These are phyloP conservation scores for Oscheius onirici DNA, from an alignment of 2,888 invertebrate genomes.

Conservation along the genomic window DNA sequence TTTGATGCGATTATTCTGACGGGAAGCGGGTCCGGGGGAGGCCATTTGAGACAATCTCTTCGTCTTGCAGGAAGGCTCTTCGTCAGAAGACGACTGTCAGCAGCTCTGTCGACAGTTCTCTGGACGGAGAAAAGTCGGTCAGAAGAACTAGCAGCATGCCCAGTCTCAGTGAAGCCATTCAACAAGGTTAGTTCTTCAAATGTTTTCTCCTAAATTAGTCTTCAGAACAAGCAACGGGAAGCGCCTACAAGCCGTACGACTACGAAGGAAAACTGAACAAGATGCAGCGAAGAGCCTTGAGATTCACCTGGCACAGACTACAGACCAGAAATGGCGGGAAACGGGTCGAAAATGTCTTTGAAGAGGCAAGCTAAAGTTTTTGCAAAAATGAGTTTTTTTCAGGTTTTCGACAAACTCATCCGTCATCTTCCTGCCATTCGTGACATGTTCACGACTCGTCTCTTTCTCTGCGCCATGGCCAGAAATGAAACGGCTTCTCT, in stretches of 20 bases:
- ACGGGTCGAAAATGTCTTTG: slow-evolving; percentile 69
- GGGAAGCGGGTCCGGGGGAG: neutral
- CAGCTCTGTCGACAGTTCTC: slow-evolving; percentile 50
- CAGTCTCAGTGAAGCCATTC: slow-evolving; percentile 60
- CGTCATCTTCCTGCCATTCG: slow-evolving; percentile 62
- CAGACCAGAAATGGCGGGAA: slow-evolving; percentile 71
- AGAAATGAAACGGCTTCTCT: slow-evolving; percentile 61
- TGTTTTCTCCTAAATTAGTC: neutral
- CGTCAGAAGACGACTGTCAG: slow-evolving; percentile 64
- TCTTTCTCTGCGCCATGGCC: slow-evolving; percentile 70
- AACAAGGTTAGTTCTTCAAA: slow-evolving; percentile 39
- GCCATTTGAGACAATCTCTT: neutral
- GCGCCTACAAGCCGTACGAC: slow-evolving; percentile 60
- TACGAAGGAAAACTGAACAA: slow-evolving; percentile 68
- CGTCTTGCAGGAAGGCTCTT: slow-evolving; percentile 57
- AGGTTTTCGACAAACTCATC: slow-evolving; percentile 63
- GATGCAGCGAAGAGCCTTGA: slow-evolving; percentile 65
- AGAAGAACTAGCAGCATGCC: slow-evolving; percentile 69
- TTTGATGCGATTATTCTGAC: too few relatives aligned
- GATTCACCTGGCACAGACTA: slow-evolving; percentile 70
- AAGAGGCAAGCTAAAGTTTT: slow-evolving; percentile 56
- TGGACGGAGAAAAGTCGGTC: slow-evolving; percentile 38
- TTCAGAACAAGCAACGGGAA: slow-evolving; percentile 27
- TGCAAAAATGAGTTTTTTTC: neutral
- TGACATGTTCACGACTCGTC: slow-evolving; percentile 70